phyloP scores from a whole-genome alignment of 2,113 vertebrate genomes.

The Pterocles orientalis region DNA sequence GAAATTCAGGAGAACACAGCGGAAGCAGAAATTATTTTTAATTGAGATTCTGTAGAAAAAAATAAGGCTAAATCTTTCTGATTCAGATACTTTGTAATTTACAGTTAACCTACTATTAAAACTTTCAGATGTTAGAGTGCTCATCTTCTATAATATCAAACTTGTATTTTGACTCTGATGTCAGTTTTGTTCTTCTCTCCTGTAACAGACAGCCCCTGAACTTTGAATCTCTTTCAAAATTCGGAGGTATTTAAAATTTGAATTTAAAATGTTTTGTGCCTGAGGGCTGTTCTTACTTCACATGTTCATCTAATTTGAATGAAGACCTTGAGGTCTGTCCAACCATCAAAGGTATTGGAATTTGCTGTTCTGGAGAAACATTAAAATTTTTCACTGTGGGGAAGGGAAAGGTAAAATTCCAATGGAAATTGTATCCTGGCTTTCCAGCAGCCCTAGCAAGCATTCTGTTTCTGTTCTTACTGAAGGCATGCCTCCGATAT shows the following conservation, averaged over 20 bases:
- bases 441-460: neutral
- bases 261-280: constrained; percentile 23
- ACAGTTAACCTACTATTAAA: neutral
- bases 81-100: neutral
- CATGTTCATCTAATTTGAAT: constrained; percentile 28
- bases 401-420: constrained; percentile 48
- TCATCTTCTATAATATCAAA: neutral
- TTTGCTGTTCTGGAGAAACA: constrained; percentile 25
- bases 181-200: neutral
- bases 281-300: neutral
- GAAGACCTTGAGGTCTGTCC: constrained; percentile 31
- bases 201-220: neutral
- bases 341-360: constrained; percentile 10
- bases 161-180: neutral
- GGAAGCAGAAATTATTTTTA: neutral
- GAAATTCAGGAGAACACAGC: neutral
- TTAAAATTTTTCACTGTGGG: neutral
- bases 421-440: constrained; percentile 25
- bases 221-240: constrained; percentile 18
- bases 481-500: neutral
- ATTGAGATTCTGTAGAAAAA: neutral
- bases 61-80: neutral
- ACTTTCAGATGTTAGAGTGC: neutral
- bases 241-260: constrained; percentile 33
- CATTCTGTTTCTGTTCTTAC: neutral